Percentiles rank a stretch among this genome's conserved stretches.
phyloP scores from a whole-genome alignment of 2,113 vertebrate genomes.

The Pituophis catenifer region DNA sequence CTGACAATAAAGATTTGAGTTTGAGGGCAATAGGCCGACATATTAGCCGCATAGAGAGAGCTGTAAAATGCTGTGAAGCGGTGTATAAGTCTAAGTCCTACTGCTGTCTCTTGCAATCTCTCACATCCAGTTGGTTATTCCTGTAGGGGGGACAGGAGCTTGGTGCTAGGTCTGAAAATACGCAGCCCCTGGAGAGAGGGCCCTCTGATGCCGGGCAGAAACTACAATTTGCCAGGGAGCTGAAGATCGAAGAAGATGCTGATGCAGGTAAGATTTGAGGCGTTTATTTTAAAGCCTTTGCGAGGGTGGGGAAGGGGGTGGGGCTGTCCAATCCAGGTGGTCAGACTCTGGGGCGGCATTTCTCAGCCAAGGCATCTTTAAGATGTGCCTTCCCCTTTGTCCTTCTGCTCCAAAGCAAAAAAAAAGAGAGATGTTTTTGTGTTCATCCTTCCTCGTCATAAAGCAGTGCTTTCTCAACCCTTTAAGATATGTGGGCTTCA shows the following conservation, averaged over 20 bases:
- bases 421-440: background rate
- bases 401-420: background rate
- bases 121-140: background rate
- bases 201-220: background rate
- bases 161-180: background rate
- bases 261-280: background rate
- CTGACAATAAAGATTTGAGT: no score
- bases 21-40: background rate
- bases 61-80: no score
- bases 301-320: no score
- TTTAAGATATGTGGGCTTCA: background rate
- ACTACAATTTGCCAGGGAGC: background rate
- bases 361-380: background rate
- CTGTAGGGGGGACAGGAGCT: background rate
- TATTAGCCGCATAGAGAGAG: no score
- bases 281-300: background rate
- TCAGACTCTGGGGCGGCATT: background rate
- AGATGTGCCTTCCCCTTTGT: background rate
- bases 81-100: background rate
- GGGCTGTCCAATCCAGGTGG: background rate
- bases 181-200: background rate
- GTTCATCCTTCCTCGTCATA: background rate
- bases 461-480: background rate
- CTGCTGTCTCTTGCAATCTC: background rate
- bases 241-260: background rate